Evolutionary conservation across 2,797 vertebrate genomes (phyloP), one percentile per base, ranked within the genome.

Genomic region (Gallinago solitaria): DNA sequence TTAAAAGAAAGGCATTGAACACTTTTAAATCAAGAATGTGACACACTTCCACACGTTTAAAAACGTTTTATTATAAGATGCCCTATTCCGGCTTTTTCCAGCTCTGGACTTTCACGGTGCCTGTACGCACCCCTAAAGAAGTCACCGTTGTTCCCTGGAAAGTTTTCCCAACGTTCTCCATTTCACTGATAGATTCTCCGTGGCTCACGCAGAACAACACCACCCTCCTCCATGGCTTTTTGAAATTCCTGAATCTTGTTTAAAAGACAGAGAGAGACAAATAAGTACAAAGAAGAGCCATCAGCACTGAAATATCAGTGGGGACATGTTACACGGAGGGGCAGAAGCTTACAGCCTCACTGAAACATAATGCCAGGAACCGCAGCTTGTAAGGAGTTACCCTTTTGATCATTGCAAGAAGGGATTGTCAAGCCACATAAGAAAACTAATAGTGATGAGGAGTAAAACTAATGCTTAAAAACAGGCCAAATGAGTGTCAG

Each of bases 171-270:
- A 1, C 0, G 0, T 14, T 61, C 43, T 85, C 43, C 19, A 1
- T 35, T 41, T 97, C 59, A 98, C 35, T 80, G 21, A 82, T 98
- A 99, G 97, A 99, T 98, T 76, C 98, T 98, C 79, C 96, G 98
- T 16, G 98, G 99, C 95, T 99, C 99, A 61, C n/a, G 97, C 16
- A 99, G 98, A 65, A 93, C 50, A 5, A 99, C 97, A 24, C 99
- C 99, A 32, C 98, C 98, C 24, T 98, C 98, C 75, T 98, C 98
- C 98, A 99, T 91, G 17, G 99, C 99, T 43, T 89, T 94, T 81
- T 98, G 96, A 30, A 99, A 99, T 13, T 87, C 95, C 96, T 99
- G 98, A 86, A 99, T 97, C 99, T 99, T 95, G 83, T 96, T 96
- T 85, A 61, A 48, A 95, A 85, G 48, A 94, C 0, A 91, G 11